phyloP scores from a whole-genome alignment of 2,113 vertebrate genomes.

The Semnopithecus entellus region DNA sequence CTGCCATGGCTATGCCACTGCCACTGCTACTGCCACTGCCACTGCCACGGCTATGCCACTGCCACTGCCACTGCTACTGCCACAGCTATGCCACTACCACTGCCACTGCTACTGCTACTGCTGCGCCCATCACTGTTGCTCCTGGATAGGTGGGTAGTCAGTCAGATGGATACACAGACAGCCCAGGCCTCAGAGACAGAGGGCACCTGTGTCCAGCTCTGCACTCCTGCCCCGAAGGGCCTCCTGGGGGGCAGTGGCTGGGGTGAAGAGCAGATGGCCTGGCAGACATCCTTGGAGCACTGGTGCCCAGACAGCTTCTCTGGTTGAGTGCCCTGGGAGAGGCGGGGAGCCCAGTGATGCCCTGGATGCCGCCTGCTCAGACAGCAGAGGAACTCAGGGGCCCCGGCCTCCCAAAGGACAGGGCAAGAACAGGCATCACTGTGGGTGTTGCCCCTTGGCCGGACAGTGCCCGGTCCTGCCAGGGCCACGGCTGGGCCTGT shows the following conservation, averaged over 20 bases:
- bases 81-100: too few species aligned
- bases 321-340: neutral
- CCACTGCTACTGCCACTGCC: too few species aligned
- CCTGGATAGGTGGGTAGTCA: neutral
- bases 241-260: neutral
- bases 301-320: neutral
- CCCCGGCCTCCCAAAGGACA: neutral
- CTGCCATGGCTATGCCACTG: too few species aligned
- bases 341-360: too few species aligned
- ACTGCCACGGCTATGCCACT: accelerated
- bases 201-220: neutral
- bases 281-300: accelerated
- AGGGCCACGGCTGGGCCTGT: neutral
- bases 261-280: neutral
- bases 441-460: neutral
- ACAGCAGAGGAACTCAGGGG: neutral
- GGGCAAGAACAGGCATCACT: too few species aligned
- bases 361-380: neutral
- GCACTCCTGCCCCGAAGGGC: too few species aligned
- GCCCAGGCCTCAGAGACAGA: neutral
- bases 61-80: accelerated
- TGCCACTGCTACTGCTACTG: too few species aligned
- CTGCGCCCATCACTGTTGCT: accelerated
- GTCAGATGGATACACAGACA: neutral
- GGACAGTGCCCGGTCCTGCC: accelerated